These are phyloP conservation scores for Caenorhabditis sp. DNA, from an alignment of 2,888 invertebrate species.

Conservation along the genomic window DNA sequence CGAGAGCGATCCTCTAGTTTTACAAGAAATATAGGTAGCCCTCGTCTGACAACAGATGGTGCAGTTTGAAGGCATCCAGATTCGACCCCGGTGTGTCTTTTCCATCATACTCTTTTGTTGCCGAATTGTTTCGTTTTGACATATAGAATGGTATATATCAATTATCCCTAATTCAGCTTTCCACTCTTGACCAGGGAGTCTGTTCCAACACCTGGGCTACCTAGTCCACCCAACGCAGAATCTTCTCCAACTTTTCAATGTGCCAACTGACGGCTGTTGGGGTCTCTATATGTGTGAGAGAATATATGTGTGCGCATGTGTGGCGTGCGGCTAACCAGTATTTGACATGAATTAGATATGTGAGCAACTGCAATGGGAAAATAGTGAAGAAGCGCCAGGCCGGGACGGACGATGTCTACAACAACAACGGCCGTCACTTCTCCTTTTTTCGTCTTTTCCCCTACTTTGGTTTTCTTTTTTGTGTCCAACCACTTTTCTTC, in stretches of 20 bases:
- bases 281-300: constrained; percentile 53
- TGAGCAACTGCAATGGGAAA: constrained; percentile 65
- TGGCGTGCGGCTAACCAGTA: constrained; percentile 70
- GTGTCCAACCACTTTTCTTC: constrained; percentile 35
- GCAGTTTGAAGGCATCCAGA: no score
- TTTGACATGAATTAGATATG: constrained; percentile 75
- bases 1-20: not conserved
- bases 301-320: constrained; percentile 62
- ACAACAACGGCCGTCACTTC: constrained; percentile 52
- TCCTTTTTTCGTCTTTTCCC: constrained; percentile 37
- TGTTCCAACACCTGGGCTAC: constrained; percentile 1
- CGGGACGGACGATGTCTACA: constrained; percentile 47
- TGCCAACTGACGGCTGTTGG: constrained; percentile 17
- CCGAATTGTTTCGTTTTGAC: no score
- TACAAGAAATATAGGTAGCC: not conserved
- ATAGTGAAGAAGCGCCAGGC: constrained; percentile 55
- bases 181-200: constrained; percentile 18
- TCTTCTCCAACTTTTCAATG: constrained; percentile 36
- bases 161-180: not conserved
- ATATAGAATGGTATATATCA: not conserved
- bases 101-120: no score
- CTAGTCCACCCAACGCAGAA: constrained; percentile 44
- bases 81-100: no score
- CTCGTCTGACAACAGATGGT: not conserved
- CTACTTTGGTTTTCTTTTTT: constrained; percentile 43